A percentile compares a stretch with the other conserved stretches of the same genome.
Conservation (phyloP, 2,888 invertebrate genomes). For the Pristionchus arcanus region DNA sequence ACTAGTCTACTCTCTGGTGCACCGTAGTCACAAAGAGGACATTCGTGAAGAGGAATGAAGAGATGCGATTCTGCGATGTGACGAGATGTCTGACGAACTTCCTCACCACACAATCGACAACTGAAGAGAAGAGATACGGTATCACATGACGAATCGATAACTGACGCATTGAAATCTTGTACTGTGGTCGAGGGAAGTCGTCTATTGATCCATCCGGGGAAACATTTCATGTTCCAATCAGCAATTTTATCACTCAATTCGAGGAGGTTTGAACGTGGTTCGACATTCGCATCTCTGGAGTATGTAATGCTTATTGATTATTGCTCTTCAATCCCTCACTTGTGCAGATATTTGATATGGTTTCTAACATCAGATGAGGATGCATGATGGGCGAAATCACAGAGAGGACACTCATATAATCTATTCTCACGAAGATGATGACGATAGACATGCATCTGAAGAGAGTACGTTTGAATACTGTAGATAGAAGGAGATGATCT, state of each 20-base stretch:
- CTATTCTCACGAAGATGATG: slow-evolving; percentile 70
- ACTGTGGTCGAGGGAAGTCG: slow-evolving; percentile 65
- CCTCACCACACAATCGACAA: slow-evolving; percentile 69
- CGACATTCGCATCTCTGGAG: slow-evolving; percentile 62
- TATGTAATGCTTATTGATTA: not conserved
- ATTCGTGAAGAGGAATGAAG: slow-evolving; percentile 68
- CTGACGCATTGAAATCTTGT: slow-evolving; percentile 67
- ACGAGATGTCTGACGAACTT: slow-evolving; percentile 72
- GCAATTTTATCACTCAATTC: slow-evolving; percentile 64
- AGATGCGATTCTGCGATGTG: slow-evolving; percentile 71
- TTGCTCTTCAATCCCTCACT: not conserved
- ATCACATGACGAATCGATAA: not conserved
- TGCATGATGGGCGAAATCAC: slow-evolving; percentile 71
- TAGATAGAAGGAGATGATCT: not conserved
- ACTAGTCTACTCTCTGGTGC: slow-evolving; percentile 70
- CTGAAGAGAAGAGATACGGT: slow-evolving; percentile 52
- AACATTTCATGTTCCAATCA: slow-evolving; percentile 71
- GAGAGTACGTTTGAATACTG: not conserved
- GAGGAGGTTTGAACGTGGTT: slow-evolving; percentile 66
- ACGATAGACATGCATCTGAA: slow-evolving; percentile 71
- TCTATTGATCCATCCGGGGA: slow-evolving; percentile 73
- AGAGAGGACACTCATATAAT: slow-evolving; percentile 69
- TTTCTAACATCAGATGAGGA: slow-evolving; percentile 70
- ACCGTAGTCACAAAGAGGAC: slow-evolving; percentile 71
- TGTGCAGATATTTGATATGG: slow-evolving; percentile 63